phyloP scores from a whole-genome alignment of 2,888 invertebrate species.

The Pachydiplax longipennis region DNA sequence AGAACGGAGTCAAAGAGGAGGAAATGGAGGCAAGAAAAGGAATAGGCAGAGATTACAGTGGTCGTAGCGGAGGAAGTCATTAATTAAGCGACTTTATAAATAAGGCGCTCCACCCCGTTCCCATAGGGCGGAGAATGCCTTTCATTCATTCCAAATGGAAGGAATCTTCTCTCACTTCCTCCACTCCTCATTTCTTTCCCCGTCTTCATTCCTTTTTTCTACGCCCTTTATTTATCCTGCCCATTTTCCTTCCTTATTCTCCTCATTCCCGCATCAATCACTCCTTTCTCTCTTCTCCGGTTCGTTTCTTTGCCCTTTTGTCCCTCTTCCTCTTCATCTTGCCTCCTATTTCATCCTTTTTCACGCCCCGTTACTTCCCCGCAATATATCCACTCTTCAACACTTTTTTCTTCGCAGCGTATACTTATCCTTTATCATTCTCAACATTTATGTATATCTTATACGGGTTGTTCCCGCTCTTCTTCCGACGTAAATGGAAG shows the following conservation, averaged over 20 bases:
- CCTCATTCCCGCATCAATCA: not conserved
- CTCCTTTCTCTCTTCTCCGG: not conserved
- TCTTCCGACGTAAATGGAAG: too few species aligned
- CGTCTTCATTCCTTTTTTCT: not conserved
- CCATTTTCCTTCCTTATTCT: not conserved
- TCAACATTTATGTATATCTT: too few species aligned
- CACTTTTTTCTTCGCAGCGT: too few species aligned
- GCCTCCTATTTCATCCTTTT: too few species aligned
- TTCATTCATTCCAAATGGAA: not conserved
- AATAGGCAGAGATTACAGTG: constrained; percentile 12
- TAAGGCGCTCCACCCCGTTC: constrained; percentile 20
- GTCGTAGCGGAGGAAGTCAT: constrained; percentile 5
- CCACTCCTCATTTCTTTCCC: not conserved
- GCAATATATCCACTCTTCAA: too few species aligned
- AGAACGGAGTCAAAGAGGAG: not conserved
- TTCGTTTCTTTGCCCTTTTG: not conserved
- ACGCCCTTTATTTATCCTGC: not conserved
- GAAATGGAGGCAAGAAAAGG: not conserved
- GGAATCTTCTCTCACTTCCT: not conserved
- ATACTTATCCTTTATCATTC: too few species aligned
- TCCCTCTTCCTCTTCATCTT: too few species aligned
- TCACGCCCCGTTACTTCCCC: too few species aligned
- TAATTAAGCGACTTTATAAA: constrained; percentile 43
- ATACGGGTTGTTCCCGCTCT: too few species aligned
- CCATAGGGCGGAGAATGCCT: not conserved